phyloP scores from a whole-genome alignment of 64 coral and sea anemone genomes.

The Montipora efflorescens region DNA sequence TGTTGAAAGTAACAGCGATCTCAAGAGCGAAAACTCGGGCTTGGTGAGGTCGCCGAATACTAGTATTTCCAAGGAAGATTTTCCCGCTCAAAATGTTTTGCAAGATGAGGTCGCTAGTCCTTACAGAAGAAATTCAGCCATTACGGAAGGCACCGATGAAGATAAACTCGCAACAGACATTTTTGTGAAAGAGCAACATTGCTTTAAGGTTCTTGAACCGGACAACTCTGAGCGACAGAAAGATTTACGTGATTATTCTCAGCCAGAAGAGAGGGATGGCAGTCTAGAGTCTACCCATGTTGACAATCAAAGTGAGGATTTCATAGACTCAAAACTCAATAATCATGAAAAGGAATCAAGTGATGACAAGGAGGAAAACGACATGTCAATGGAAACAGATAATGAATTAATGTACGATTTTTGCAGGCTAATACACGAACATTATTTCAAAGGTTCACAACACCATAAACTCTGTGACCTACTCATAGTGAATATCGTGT shows the following conservation, averaged over 20 bases:
- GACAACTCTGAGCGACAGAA: not conserved
- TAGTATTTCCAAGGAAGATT: not conserved
- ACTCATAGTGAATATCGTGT: too few relatives aligned
- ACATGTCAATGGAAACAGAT: slow-evolving; percentile 29
- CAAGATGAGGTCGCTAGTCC: not conserved
- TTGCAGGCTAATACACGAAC: not conserved
- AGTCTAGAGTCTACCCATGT: not conserved
- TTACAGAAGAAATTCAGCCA: not conserved
- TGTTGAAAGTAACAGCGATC: not conserved
- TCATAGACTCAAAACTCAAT: not conserved
- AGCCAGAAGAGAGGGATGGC: not conserved
- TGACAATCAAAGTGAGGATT: not conserved
- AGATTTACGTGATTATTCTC: not conserved
- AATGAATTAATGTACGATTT: not conserved
- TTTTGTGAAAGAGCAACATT: not conserved
- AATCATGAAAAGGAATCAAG: not conserved
- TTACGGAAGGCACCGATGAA: not conserved
- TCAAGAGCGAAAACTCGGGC: not conserved
- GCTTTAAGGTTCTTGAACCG: not conserved
- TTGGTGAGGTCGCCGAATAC: not conserved
- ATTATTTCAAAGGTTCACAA: too few relatives aligned
- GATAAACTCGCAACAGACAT: not conserved
- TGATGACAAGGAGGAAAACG: not conserved
- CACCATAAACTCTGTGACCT: too few relatives aligned
- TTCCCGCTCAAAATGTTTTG: too few relatives aligned